These are phyloP conservation scores for Panorpa germanica DNA, from an alignment of 2,888 invertebrate genomes.

Conservation along the genomic window DNA sequence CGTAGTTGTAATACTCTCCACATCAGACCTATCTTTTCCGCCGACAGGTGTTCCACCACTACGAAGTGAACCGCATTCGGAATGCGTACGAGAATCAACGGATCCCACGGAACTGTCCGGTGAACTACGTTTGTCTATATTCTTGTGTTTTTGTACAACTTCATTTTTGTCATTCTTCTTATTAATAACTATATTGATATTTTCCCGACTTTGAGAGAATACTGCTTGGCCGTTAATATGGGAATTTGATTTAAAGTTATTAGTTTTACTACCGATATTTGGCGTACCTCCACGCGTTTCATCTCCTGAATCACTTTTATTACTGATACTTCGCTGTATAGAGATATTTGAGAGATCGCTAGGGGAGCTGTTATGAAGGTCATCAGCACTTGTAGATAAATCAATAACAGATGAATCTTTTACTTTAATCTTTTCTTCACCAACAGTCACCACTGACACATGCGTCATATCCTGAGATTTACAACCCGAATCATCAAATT, in stretches of 20 bases:
- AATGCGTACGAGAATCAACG: slow-evolving; percentile 35
- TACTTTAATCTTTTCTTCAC: slow-evolving; percentile 53
- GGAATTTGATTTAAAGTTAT: no score
- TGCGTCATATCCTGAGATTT: slow-evolving; percentile 26
- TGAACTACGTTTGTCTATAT: slow-evolving; percentile 26
- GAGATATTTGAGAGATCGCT: slow-evolving; percentile 16
- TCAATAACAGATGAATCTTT: slow-evolving; percentile 42
- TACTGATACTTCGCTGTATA: slow-evolving; percentile 11
- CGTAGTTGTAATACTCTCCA: slow-evolving; percentile 65
- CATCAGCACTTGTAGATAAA: slow-evolving; percentile 11
- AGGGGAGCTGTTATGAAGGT: no score
- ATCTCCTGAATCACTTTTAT: slow-evolving; percentile 12
- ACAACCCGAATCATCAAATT: slow-evolving; percentile 16
- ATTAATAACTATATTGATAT: slow-evolving; percentile 24
- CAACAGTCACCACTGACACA: slow-evolving; percentile 81
- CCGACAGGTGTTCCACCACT: slow-evolving; percentile 23
- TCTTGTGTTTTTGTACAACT: slow-evolving; percentile 15
- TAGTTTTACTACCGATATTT: no score
- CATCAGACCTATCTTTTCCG: slow-evolving; percentile 48
- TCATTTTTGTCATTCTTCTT: slow-evolving; percentile 24
- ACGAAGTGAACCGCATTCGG: slow-evolving; percentile 55
- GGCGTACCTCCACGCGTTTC: slow-evolving; percentile 9
- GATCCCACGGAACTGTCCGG: slow-evolving; percentile 41
- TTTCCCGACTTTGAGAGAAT: slow-evolving; percentile 16
- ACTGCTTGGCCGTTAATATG: no score